A percentile compares a stretch with the other conserved stretches of the same genome.
These are phyloP conservation scores for Microtus ochrogaster DNA, from an alignment of 2,113 vertebrate species.

Conservation along the genomic window DNA sequence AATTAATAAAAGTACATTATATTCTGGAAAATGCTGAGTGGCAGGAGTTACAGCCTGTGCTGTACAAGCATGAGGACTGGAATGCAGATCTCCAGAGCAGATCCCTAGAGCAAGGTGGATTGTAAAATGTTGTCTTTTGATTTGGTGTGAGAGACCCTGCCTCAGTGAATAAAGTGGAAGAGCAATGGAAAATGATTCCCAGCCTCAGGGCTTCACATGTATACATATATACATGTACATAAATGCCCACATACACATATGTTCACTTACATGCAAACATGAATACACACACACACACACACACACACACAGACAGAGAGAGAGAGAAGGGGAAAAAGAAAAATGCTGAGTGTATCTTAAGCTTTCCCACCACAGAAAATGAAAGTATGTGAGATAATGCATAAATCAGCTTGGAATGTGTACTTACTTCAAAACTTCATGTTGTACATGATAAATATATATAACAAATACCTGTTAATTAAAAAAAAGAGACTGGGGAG, in stretches of 20 bases:
- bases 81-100: not conserved
- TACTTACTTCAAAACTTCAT: not conserved
- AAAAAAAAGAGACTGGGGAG: slow-evolving; percentile 1
- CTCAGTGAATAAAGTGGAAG: too few relatives aligned
- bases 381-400: not conserved
- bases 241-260: too few relatives aligned
- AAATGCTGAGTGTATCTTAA: not conserved
- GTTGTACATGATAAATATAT: not conserved
- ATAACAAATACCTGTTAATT: not conserved
- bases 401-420: not conserved
- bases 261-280: not conserved
- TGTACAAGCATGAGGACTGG: not conserved
- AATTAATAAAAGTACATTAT: not conserved
- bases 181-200: not conserved
- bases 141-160: not conserved
- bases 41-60: not conserved
- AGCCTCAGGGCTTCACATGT: too few relatives aligned
- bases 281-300: not conserved
- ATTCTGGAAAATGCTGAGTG: not conserved
- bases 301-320: not conserved
- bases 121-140: not conserved
- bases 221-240: not conserved
- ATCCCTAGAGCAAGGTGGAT: not conserved
- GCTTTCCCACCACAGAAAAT: not conserved
- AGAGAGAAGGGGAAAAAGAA: not conserved